Percentiles rank a stretch among this genome's conserved stretches.
These are phyloP conservation scores for Lepus americanus DNA, from an alignment of 2,113 vertebrate genomes.

Conservation along the genomic window DNA sequence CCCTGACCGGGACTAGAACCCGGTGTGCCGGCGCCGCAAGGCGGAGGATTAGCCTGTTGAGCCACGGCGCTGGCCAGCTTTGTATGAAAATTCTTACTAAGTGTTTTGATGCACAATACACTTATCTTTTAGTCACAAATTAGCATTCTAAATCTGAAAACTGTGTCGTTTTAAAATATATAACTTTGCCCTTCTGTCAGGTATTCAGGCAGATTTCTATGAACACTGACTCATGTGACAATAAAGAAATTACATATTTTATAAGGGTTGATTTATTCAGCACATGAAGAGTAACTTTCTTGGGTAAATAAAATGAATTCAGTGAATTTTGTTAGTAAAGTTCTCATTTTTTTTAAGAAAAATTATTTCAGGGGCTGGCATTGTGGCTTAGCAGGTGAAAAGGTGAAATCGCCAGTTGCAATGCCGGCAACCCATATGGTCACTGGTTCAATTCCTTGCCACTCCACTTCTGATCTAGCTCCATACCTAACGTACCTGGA, in stretches of 20 bases:
- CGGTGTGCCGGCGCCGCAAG: too few relatives aligned
- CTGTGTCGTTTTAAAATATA: not conserved
- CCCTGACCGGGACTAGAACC: too few relatives aligned
- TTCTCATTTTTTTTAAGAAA: not conserved
- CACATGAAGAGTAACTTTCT: not conserved
- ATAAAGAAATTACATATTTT: conserved; percentile 1
- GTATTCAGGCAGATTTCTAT: not conserved
- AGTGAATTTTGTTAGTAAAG: not conserved
- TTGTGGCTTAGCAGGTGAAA: too few relatives aligned
- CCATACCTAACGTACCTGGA: too few relatives aligned
- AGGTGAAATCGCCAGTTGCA: too few relatives aligned
- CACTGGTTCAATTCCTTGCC: too few relatives aligned
- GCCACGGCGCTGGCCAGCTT: too few relatives aligned
- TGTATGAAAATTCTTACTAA: not conserved
- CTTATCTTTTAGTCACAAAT: not conserved
- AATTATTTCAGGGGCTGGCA: too few relatives aligned
- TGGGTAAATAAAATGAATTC: not conserved
- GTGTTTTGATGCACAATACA: not conserved
- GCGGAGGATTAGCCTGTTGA: too few relatives aligned
- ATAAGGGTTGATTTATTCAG: not conserved
- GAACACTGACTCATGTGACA: not conserved
- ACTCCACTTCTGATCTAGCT: too few relatives aligned
- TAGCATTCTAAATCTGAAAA: conserved; percentile 11
- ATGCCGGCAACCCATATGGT: too few relatives aligned
- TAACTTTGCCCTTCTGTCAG: not conserved